A percentile compares a stretch with the other conserved stretches of the same genome.
Evolutionary conservation across 2,888 invertebrate genomes (phyloP).

Genomic region (Dasypogon diadema): DNA sequence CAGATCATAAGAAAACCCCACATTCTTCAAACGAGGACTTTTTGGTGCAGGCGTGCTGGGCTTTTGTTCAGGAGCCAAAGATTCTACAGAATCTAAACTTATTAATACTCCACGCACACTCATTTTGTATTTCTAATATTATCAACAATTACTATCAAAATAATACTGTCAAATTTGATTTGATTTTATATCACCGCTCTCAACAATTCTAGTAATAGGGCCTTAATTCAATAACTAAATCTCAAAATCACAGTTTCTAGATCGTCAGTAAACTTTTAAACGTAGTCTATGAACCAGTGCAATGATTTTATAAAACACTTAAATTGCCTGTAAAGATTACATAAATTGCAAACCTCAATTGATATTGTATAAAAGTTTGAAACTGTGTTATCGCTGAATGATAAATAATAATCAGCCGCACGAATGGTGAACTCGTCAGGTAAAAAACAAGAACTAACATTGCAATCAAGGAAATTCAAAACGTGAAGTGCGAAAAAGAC

Average conservation of each 20-base stretch:
- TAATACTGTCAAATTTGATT: too few relatives aligned
- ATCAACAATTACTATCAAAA: too few relatives aligned
- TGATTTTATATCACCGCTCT: too few relatives aligned
- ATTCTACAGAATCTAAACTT: constrained; percentile 57
- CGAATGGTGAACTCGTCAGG: not conserved
- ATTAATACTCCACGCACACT: constrained; percentile 57
- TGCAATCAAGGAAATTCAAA: not conserved
- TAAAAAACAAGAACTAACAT: constrained; percentile 1
- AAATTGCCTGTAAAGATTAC: too few relatives aligned
- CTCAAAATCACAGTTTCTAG: too few relatives aligned
- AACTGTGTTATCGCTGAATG: not conserved
- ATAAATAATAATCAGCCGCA: not conserved
- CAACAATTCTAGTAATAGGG: too few relatives aligned
- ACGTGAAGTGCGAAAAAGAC: not conserved
- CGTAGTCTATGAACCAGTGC: too few relatives aligned
- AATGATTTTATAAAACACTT: too few relatives aligned
- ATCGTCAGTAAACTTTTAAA: too few relatives aligned
- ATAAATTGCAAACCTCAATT: not conserved
- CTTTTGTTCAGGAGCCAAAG: constrained; percentile 4
- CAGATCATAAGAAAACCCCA: too few relatives aligned
- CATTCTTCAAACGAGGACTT: constrained; percentile 51
- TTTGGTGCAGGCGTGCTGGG: constrained; percentile 36
- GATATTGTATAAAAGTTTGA: not conserved
- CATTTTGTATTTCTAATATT: constrained; percentile 52
- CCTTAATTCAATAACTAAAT: too few relatives aligned